Conservation (phyloP, 2,888 invertebrate genomes). For the Drepanosiphum platanoidis region DNA sequence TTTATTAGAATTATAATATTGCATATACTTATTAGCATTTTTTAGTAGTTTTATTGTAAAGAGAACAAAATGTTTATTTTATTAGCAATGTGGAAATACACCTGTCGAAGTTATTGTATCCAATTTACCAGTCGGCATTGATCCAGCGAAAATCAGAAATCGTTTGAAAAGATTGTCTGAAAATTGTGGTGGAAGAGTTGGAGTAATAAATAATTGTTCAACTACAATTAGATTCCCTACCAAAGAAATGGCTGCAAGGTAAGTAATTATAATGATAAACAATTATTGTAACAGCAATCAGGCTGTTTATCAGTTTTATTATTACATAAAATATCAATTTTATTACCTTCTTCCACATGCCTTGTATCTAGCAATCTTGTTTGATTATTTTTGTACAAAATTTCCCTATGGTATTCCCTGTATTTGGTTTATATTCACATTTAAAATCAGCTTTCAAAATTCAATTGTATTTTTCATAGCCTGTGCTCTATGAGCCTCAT, state of each 20-base stretch:
- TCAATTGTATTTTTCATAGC: slow-evolving; percentile 53
- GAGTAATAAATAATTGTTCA: slow-evolving; percentile 73
- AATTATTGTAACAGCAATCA: slow-evolving; percentile 8
- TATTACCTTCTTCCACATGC: slow-evolving; percentile 43
- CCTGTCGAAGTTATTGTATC: slow-evolving; percentile 74
- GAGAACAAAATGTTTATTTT: slow-evolving; percentile 20
- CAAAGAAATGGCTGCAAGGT: slow-evolving; percentile 78
- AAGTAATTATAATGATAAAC: slow-evolving; percentile 64
- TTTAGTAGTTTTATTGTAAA: background rate
- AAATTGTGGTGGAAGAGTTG: slow-evolving; percentile 84
- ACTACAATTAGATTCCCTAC: slow-evolving; percentile 79
- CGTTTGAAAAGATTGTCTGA: slow-evolving; percentile 77
- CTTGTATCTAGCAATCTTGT: slow-evolving; percentile 38
- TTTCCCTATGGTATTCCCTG: slow-evolving; percentile 54
- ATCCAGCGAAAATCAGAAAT: slow-evolving; percentile 71
- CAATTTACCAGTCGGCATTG: slow-evolving; percentile 75
- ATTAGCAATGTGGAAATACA: slow-evolving; percentile 64
- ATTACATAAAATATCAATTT: slow-evolving; percentile 38
- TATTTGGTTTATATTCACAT: slow-evolving; percentile 41
- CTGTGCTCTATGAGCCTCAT: too few species aligned
- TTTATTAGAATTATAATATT: background rate
- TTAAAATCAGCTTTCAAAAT: background rate
- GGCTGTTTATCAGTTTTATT: slow-evolving; percentile 57
- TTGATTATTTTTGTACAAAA: slow-evolving; percentile 48
- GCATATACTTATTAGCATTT: background rate